Evolutionary conservation across 2,113 vertebrate genomes (phyloP).

Genomic region (Apaloderma vittatum): DNA sequence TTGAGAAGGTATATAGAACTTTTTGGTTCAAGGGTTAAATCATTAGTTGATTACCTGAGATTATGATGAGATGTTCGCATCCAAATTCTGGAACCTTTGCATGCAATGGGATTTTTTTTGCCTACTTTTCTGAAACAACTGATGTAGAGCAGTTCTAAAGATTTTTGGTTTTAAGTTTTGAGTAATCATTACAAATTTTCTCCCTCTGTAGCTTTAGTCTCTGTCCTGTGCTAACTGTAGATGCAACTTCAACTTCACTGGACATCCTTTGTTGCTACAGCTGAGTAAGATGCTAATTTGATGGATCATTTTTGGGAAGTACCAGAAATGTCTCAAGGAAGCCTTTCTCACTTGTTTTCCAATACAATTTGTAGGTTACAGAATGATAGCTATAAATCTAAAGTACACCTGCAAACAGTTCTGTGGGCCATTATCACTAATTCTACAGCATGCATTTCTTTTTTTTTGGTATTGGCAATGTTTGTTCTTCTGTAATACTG

Average conservation of each 20-base stretch:
- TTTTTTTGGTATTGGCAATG: neutral
- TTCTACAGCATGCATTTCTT: neutral
- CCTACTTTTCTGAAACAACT: neutral
- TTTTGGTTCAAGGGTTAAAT: neutral
- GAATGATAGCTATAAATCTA: neutral
- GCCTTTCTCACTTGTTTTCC: neutral
- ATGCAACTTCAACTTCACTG: conserved; percentile 8
- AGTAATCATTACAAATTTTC: conserved; percentile 20
- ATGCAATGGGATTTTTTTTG: neutral
- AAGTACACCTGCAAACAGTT: neutral
- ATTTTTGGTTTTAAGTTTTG: neutral
- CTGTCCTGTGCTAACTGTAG: neutral
- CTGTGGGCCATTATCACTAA: neutral
- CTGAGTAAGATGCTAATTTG: neutral
- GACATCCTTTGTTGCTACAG: neutral
- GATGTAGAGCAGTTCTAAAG: neutral
- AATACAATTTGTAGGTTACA: neutral
- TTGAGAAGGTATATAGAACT: neutral
- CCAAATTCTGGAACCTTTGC: neutral
- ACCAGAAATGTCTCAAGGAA: neutral
- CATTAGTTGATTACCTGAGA: neutral
- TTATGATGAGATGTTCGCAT: neutral
- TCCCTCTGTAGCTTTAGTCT: neutral
- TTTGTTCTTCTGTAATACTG: neutral
- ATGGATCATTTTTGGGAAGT: neutral